These are phyloP conservation scores for Adelognathus sp. DNA, from an alignment of 2,888 invertebrate genomes.

Conservation along the genomic window DNA sequence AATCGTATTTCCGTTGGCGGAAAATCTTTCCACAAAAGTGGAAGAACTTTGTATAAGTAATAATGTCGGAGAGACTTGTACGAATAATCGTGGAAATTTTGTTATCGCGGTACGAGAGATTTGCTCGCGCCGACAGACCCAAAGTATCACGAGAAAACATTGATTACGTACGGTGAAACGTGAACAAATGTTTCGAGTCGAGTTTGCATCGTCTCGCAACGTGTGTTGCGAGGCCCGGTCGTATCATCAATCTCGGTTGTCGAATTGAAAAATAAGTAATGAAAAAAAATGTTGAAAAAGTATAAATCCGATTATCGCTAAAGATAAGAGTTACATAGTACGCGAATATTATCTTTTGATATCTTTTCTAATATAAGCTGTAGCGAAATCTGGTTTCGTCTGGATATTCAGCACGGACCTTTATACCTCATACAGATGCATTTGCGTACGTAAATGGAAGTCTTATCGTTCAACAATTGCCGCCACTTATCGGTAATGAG, in stretches of 20 bases:
- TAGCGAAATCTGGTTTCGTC: neutral
- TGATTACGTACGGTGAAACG: too few species aligned
- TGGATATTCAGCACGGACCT: neutral
- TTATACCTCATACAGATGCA: neutral
- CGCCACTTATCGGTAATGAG: slow-evolving; percentile 11
- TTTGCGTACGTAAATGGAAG: neutral
- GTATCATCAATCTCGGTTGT: neutral
- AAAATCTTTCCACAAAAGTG: too few species aligned
- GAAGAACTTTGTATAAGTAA: too few species aligned
- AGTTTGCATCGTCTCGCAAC: too few species aligned
- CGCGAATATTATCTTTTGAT: neutral
- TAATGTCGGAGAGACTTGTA: too few species aligned
- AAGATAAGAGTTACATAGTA: neutral
- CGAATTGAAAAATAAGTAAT: neutral
- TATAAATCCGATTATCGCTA: neutral
- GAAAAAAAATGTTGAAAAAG: neutral
- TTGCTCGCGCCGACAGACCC: too few species aligned
- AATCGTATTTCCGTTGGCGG: too few species aligned
- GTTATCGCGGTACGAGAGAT: too few species aligned
- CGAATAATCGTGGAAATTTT: too few species aligned
- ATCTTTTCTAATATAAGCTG: neutral
- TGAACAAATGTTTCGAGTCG: too few species aligned
- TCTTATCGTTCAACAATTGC: neutral
- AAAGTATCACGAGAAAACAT: too few species aligned
- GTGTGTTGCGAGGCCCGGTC: too few species aligned